phyloP scores from a whole-genome alignment of 2,888 invertebrate genomes.

The Metopia argyrocephala region DNA sequence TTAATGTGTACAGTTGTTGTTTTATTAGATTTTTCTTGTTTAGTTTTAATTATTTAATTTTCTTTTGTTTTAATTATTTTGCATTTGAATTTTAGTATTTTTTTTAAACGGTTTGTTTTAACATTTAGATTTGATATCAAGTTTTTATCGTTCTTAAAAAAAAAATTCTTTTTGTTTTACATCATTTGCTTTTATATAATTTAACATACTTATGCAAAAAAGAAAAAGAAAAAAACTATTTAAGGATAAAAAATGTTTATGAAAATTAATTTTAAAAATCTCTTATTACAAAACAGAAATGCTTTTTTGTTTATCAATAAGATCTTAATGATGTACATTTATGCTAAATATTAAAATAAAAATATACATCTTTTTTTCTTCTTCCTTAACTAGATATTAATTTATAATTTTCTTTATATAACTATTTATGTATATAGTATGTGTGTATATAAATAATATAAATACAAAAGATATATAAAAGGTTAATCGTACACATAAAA shows the following conservation, averaged over 20 bases:
- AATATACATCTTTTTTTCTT: slow-evolving; percentile 49
- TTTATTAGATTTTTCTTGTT: slow-evolving; percentile 37
- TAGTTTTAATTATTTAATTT: slow-evolving; percentile 30
- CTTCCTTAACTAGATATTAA: slow-evolving; percentile 4
- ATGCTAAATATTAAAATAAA: slow-evolving; percentile 56
- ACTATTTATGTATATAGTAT: slow-evolving; percentile 49
- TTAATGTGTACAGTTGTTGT: not conserved
- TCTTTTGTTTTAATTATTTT: slow-evolving; percentile 62
- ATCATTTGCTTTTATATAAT: too few relatives aligned
- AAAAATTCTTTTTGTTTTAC: too few relatives aligned
- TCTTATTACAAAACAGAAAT: slow-evolving; percentile 56
- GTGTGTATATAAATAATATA: slow-evolving; percentile 26
- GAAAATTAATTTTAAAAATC: slow-evolving; percentile 31
- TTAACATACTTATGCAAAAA: too few relatives aligned
- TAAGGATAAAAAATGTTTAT: too few relatives aligned
- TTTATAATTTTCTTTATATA: slow-evolving; percentile 41
- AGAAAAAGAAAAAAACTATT: too few relatives aligned
- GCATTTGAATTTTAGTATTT: slow-evolving; percentile 62
- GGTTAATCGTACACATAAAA: slow-evolving; percentile 15
- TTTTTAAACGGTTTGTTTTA: not conserved
- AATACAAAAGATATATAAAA: slow-evolving; percentile 28
- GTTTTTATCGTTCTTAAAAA: not conserved
- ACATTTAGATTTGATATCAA: not conserved
- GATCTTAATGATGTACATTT: too few relatives aligned
- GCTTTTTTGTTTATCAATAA: too few relatives aligned